Evolutionary conservation across 2,797 vertebrate species (phyloP), one percentile per base, ranked within the genome.

Genomic region (Thalassophryne amazonica): DNA sequence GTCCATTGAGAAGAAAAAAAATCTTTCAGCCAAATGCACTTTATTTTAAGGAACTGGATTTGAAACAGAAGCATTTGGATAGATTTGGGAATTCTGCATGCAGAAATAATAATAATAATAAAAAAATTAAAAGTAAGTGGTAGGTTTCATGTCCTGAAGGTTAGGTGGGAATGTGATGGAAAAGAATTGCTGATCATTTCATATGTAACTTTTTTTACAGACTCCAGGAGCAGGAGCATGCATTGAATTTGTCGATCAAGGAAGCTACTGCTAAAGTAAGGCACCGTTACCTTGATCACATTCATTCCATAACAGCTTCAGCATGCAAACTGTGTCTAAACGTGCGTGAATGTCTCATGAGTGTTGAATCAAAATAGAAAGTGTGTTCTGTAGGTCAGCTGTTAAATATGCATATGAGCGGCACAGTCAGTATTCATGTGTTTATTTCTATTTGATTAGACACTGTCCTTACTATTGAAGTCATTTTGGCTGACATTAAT

Each of bases 251-350:
- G 47, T 89, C 91, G 60, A 91, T 94, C 80, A 93, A 92, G 75
- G 93, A 94, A 76, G 87, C 89, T 29, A 91, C 92, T 11, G 76
- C 88, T 27, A 93, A 95, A 90, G 95, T 96, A 93, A 94, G 93
- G 61, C 43, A 11, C 27, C 20, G 25, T 37, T 58, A 13, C 28
- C 45, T 25, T 65, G 35, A 54, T 35, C 30, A 1, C 21, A 14
- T 69, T 49, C 34, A 24, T 24, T 41, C 27, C 23, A 10, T 36
- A 22, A n/a, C 27, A 22, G 36, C 49, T 57, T 45, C 17, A 39
- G 49, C 47, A 37, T 20, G 54, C 19, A 16, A 21, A 24, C 17
- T 22, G 17, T 31, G 46, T 41, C 31, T 72, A 53, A 66, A 59
- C 59, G 42, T 59, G 47, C 36, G 48, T 57, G 46, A 69, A 65